phyloP scores from a whole-genome alignment of 2,888 invertebrate species.

The Pristionchus fissidentatus region DNA sequence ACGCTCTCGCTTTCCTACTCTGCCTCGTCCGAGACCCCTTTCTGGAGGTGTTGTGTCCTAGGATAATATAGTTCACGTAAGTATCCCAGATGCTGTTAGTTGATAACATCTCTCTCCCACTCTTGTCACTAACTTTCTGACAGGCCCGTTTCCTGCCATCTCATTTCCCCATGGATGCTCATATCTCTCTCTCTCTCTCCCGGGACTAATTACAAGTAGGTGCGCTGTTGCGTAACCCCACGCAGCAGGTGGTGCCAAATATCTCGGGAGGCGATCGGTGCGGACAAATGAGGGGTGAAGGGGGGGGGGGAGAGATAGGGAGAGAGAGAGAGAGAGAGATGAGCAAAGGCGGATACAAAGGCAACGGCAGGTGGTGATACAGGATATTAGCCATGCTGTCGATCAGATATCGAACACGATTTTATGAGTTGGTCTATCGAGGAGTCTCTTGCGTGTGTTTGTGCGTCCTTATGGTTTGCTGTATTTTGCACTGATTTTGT shows the following conservation, averaged over 20 bases:
- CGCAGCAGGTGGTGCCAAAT: neutral
- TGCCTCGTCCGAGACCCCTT: neutral
- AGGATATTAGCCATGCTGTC: neutral
- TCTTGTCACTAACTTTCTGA: neutral
- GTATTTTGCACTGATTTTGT: neutral
- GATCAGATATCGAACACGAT: neutral
- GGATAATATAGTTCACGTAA: no score
- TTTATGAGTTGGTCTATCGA: neutral
- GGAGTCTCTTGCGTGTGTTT: no score
- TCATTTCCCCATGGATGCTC: neutral
- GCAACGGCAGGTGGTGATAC: neutral
- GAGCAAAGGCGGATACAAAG: neutral
- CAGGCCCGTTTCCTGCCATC: neutral
- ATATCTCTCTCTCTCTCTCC: no score
- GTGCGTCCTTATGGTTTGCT: neutral
- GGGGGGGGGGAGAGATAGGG: neutral
- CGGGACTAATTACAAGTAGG: slow-evolving; percentile 12
- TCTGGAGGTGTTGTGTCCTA: neutral
- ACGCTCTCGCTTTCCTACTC: no score
- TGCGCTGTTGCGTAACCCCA: neutral
- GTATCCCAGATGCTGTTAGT: neutral
- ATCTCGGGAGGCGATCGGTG: neutral
- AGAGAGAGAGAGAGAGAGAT: neutral
- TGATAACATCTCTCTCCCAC: neutral
- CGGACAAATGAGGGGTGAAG: neutral